Evolutionary conservation across 2,797 vertebrate genomes (phyloP).

Genomic region (Parauchenoglanis punctatus): DNA sequence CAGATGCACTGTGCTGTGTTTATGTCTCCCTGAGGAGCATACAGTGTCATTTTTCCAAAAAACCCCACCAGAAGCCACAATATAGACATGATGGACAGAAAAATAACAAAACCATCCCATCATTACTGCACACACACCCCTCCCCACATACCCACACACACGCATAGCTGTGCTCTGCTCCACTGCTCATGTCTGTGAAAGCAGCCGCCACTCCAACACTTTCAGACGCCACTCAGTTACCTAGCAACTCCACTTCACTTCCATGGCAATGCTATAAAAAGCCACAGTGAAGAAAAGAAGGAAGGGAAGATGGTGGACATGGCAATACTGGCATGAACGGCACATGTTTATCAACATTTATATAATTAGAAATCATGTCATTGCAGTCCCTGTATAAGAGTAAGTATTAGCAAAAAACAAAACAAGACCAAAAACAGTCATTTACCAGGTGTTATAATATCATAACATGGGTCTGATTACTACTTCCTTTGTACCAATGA

Average conservation of each 20-base stretch:
- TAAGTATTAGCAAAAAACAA: not conserved
- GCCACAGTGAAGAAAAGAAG: conserved; percentile 61
- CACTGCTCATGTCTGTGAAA: conserved; percentile 61
- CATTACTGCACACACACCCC: not conserved
- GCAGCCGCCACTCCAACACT: conserved; percentile 69
- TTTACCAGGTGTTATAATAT: not conserved
- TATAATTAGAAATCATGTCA: not conserved
- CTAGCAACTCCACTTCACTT: conserved; percentile 77
- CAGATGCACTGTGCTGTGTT: not conserved
- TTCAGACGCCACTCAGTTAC: conserved; percentile 78
- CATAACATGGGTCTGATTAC: not conserved
- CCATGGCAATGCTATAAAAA: conserved; percentile 79
- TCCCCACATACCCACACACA: conserved; percentile 16
- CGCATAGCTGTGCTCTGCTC: conserved; percentile 29
- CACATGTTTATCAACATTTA: not conserved
- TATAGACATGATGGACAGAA: not conserved
- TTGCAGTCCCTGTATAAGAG: not conserved
- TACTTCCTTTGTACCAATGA: not conserved
- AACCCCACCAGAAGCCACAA: not conserved
- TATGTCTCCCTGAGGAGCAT: not conserved
- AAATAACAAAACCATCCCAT: not conserved
- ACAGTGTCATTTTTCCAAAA: not conserved
- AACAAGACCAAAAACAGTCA: too few relatives aligned
- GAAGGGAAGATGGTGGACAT: conserved; percentile 60
- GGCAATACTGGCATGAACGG: conserved; percentile 50